Base-by-base conservation (phyloP, 2,888 invertebrate genomes). In the Agriopis leucophaearia region DNA sequence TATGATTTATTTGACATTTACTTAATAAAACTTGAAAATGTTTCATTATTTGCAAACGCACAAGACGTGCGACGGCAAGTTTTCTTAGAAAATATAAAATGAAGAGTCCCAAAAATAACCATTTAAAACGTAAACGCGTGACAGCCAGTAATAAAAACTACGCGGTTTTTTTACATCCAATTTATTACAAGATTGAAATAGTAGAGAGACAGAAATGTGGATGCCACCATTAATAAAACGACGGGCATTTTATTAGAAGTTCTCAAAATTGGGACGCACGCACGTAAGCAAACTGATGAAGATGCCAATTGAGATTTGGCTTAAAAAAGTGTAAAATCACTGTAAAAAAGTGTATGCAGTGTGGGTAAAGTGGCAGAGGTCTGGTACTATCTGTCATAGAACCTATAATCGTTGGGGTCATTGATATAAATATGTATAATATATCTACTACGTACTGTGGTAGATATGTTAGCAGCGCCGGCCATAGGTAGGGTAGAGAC, bases 151-250 rank as follows among this genome's bases (percentile, higher is more conserved):
- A 63, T 63, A 64, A 57, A 64, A 57, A 38, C 44, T 9, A 44
- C 15, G 44, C 38, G 51, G 57, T 57, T 57, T 57, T 52, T 56
- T 57, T 44, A 64, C n/a, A 40, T 13, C 50, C 50, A 40, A 59
- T 59, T 50, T 59, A 59, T 59, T 50, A 40, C 40, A 50, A 16
- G 38, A 50, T 59, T 50, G 48, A 59, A 59, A 59, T 50, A 59
- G 50, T 50, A 15, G 40, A 15, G 44, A 59, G 36, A 58, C 47
- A 45, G 36, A 58, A 47, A 58, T 55, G 48, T 48, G 48, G 58
- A 58, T 13, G 47, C 58, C 1, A 36, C 42, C 62, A 58, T 70
- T 64, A 71, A 66, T 63, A 66, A 68, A 66, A 38, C 47, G 60
- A 65, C 57, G 47, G 54, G 51, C n/a, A 59, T 68, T 70, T 70